phyloP scores from a whole-genome alignment of 2,797 vertebrate species.

The Sebastolobus altivelis region DNA sequence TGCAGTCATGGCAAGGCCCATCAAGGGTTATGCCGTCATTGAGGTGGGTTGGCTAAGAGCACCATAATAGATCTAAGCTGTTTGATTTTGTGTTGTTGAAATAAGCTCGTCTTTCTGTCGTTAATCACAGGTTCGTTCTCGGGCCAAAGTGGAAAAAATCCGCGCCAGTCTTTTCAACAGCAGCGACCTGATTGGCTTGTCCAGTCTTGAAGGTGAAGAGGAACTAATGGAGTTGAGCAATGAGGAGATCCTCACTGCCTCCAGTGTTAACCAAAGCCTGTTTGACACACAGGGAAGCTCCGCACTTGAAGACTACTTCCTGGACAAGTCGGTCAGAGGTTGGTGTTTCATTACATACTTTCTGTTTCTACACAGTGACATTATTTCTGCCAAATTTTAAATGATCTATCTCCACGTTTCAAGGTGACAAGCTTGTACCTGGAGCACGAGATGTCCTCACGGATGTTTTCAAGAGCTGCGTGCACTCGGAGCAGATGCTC shows the following conservation, averaged over 20 bases:
- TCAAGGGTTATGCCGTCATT: conserved; percentile 98
- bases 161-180: conserved; percentile 98
- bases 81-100: conserved; percentile 18
- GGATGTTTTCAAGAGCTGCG: conserved; percentile 97
- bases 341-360: conserved; percentile 26
- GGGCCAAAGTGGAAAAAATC: conserved; percentile 98
- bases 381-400: neutral
- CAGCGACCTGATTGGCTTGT: conserved; percentile 96
- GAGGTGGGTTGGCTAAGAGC: conserved; percentile 86
- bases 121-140: conserved; percentile 90
- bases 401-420: conserved; percentile 8
- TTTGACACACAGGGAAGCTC: conserved; percentile 99
- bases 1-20: conserved; percentile 86
- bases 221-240: conserved; percentile 98
- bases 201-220: conserved; percentile 96
- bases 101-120: neutral
- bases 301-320: conserved; percentile 96
- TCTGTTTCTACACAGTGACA: conserved; percentile 6
- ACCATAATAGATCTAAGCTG: neutral
- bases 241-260: conserved; percentile 97
- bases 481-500: conserved; percentile 95
- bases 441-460: conserved; percentile 94
- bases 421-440: conserved; percentile 94
- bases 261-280: conserved; percentile 97
- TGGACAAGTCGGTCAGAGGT: conserved; percentile 96